Evolutionary conservation across 2,888 invertebrate species (phyloP).

Genomic region (Tipula lateralis): DNA sequence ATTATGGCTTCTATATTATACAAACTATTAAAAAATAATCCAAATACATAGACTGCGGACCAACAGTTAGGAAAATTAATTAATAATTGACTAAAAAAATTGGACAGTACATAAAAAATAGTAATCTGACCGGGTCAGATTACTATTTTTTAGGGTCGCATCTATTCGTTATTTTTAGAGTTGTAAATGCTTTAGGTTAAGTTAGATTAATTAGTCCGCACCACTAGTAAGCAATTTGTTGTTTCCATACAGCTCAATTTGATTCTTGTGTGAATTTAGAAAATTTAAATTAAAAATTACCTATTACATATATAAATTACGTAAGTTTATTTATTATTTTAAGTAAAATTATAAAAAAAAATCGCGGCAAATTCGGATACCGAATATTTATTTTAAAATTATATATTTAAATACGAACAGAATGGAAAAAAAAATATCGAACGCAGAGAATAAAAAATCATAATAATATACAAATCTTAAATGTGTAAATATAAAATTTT

Average conservation of each 20-base stretch:
- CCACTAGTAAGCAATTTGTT: too few relatives aligned
- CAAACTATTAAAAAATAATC: background rate
- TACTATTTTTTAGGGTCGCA: too few relatives aligned
- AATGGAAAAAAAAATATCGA: background rate
- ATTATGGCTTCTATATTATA: background rate
- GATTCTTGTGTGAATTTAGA: too few relatives aligned
- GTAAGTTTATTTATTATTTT: background rate
- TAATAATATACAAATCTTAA: background rate
- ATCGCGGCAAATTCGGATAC: conserved; percentile 26
- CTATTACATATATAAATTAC: conserved; percentile 24
- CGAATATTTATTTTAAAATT: conserved; percentile 20
- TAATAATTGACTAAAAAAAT: too few relatives aligned
- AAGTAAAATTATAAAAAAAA: conserved; percentile 9
- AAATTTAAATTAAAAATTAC: background rate
- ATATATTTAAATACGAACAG: background rate
- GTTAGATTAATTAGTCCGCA: too few relatives aligned
- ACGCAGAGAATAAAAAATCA: background rate
- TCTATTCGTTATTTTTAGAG: too few relatives aligned
- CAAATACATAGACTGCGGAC: too few relatives aligned
- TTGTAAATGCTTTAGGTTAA: too few relatives aligned
- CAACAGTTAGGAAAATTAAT: too few relatives aligned
- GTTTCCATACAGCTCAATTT: too few relatives aligned
- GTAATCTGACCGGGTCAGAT: too few relatives aligned
- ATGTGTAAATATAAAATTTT: background rate
- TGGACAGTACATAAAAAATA: too few relatives aligned